Evolutionary conservation across 2,888 invertebrate species (phyloP).

Genomic region (Thymelicus sylvestris): DNA sequence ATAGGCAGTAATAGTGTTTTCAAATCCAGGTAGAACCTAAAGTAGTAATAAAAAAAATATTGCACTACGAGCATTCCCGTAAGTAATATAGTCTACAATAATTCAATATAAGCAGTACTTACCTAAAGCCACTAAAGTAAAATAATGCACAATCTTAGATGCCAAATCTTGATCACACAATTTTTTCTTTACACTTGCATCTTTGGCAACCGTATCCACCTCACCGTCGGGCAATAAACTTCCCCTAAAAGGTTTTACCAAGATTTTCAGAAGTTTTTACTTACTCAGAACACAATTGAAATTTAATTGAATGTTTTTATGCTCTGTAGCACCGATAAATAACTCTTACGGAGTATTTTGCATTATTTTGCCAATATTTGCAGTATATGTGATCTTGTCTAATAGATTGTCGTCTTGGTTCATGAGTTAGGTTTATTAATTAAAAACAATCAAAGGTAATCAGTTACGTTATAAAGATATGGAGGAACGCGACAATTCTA

Average conservation of each 20-base stretch:
- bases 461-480: conserved; percentile 47
- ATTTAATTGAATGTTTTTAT: not conserved
- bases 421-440: conserved; percentile 59
- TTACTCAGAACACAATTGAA: conserved; percentile 15
- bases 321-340: not conserved
- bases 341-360: conserved; percentile 53
- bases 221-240: conserved; percentile 26
- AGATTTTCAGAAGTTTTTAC: conserved; percentile 41
- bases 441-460: conserved; percentile 47
- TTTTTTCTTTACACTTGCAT: conserved; percentile 43
- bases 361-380: conserved; percentile 50
- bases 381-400: conserved; percentile 50
- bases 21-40: no score
- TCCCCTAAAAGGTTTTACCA: conserved; percentile 30
- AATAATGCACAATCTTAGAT: conserved; percentile 46
- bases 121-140: conserved; percentile 52
- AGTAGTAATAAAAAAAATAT: no score
- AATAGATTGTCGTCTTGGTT: conserved; percentile 67
- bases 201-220: conserved; percentile 42
- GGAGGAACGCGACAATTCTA: conserved; percentile 40
- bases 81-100: no score
- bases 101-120: conserved; percentile 38
- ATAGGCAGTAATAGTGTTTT: no score
- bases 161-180: conserved; percentile 40
- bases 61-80: no score